phyloP scores from a whole-genome alignment of 2,888 invertebrate species.

The Callosobruchus maculatus region DNA sequence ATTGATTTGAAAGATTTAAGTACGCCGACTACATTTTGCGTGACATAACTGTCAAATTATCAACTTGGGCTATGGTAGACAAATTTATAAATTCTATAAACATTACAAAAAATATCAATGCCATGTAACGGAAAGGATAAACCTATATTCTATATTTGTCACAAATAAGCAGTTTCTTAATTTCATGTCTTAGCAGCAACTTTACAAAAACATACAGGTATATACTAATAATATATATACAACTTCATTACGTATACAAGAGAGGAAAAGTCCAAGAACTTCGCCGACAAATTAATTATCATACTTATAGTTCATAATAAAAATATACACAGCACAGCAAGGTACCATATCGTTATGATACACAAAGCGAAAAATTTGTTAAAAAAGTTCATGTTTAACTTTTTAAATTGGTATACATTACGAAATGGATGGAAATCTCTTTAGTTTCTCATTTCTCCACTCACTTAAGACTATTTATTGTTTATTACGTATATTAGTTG shows the following conservation, averaged over 20 bases:
- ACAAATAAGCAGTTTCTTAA: background rate
- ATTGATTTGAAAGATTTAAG: too few relatives aligned
- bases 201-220: background rate
- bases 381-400: background rate
- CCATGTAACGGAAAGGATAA: too few relatives aligned
- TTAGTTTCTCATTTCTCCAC: conserved; percentile 27
- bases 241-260: conserved; percentile 4
- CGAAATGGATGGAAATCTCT: conserved; percentile 42
- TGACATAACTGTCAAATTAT: too few relatives aligned
- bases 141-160: background rate
- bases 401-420: conserved; percentile 16
- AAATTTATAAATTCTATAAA: too few relatives aligned
- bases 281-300: conserved; percentile 13
- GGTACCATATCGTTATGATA: background rate
- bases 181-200: background rate
- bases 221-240: background rate
- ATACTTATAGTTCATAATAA: background rate
- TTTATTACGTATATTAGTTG: conserved; percentile 49
- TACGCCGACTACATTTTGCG: too few relatives aligned
- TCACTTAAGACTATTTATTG: conserved; percentile 37
- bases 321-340: background rate
- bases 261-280: conserved; percentile 18
- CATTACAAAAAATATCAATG: too few relatives aligned
- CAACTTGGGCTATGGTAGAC: too few relatives aligned
- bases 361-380: background rate